Evolutionary conservation across 2,797 vertebrate species (phyloP), one percentile per base, ranked within the genome.

Genomic region (Neomorphus geoffroyi): DNA sequence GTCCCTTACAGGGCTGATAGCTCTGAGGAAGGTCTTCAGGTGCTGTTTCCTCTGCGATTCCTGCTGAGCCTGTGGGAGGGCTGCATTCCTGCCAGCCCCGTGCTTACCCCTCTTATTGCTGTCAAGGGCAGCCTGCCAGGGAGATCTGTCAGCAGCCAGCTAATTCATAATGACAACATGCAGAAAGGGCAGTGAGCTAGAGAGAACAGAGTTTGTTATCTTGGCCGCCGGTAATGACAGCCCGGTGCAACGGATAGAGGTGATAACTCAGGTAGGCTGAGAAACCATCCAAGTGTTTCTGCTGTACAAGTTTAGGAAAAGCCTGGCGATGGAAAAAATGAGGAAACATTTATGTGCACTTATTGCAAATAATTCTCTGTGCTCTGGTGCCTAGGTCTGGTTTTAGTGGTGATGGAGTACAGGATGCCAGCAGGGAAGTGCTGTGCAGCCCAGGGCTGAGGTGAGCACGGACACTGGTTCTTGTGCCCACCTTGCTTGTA

Each of bases 381-480:
- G 37, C 48, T 62, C 19, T 69, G 57, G 65, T 57, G 78, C 37
- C 35, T 35, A 5, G 70, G 3, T 45, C 9, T 45, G 57, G 22
- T 66, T 7, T 57, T 18, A 11, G 41, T 0, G 26, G 21, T 18
- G 72, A 41, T 26, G 66, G 50, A 45, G 23, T 2, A 0, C 6
- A 5, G 33, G 77, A 4, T 12, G 35, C 1, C 4, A 54, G 35
- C 37, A 51, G 69, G 28, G 41, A 4, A 4, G 26, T 6, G 60
- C 56, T 54, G 51, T 6, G 64, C 37, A 2, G 23, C 3, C 4
- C 12, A 10, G 80, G 62, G 75, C 51, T 60, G 57, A 19, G 64
- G 32, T 1, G 64, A 46, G 13, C 8, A 13, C 0, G 1, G n/a
- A 3, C 0, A 0, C 21, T 18, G 16, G 13, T 6, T 33, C 22